Evolutionary conservation across 2,888 invertebrate species (phyloP).

Genomic region (Drosophila anomalata): DNA sequence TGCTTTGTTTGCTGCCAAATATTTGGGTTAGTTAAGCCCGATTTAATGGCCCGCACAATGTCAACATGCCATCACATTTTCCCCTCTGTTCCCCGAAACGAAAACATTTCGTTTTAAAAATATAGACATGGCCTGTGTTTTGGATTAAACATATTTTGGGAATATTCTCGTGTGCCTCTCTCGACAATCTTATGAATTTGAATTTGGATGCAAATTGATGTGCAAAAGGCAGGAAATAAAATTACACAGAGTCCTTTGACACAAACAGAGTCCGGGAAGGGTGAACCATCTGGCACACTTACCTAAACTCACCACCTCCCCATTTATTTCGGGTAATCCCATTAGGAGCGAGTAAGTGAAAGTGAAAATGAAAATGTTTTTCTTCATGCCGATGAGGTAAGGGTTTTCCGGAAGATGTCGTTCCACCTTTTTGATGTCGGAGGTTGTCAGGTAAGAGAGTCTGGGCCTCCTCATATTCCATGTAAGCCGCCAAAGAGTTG

Average conservation of each 20-base stretch:
- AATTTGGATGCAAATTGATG: slow-evolving; percentile 51
- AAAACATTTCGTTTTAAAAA: slow-evolving; percentile 5
- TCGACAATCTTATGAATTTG: slow-evolving; percentile 8
- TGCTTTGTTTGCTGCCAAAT: slow-evolving; percentile 32
- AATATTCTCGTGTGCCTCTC: slow-evolving; percentile 3
- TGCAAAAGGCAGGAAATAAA: slow-evolving; percentile 59
- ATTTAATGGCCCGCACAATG: slow-evolving; percentile 43
- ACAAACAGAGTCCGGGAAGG: slow-evolving; percentile 44
- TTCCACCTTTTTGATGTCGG: slow-evolving; percentile 52
- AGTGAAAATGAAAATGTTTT: slow-evolving; percentile 69
- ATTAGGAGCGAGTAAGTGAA: slow-evolving; percentile 70
- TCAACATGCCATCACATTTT: slow-evolving; percentile 22
- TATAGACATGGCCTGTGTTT: background rate
- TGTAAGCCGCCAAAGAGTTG: slow-evolving; percentile 20
- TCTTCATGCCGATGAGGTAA: slow-evolving; percentile 5
- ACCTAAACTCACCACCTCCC: background rate
- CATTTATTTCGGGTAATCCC: slow-evolving; percentile 55
- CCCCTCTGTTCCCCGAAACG: background rate
- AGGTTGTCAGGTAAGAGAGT: slow-evolving; percentile 22
- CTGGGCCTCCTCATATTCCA: slow-evolving; percentile 14
- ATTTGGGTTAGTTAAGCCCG: slow-evolving; percentile 38
- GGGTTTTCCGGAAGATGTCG: slow-evolving; percentile 1
- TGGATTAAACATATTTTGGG: background rate
- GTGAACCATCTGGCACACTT: slow-evolving; percentile 1
- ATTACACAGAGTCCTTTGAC: slow-evolving; percentile 73